phyloP scores from a whole-genome alignment of 2,888 invertebrate genomes.

The Caenorhabditis angaria region DNA sequence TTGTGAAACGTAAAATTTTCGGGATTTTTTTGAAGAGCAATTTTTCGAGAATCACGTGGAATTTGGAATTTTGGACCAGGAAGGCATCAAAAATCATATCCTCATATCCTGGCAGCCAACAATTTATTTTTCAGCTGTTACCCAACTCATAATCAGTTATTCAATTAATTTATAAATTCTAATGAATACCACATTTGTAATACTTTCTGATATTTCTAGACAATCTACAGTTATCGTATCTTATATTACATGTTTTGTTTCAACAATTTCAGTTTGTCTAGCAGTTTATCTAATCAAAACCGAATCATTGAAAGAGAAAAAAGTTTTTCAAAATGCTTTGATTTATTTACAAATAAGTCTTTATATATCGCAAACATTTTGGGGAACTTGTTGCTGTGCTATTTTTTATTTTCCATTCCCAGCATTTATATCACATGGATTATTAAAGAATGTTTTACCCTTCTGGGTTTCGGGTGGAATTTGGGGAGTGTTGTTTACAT shows the following conservation, averaged over 20 bases:
- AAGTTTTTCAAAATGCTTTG: slow-evolving; percentile 10
- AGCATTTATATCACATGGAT: not conserved
- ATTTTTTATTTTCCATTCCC: not conserved
- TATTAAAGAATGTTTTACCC: not conserved
- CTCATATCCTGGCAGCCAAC: too few relatives aligned
- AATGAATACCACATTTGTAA: not conserved
- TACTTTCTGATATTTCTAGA: not conserved
- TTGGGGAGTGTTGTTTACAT: not conserved
- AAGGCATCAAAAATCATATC: too few relatives aligned
- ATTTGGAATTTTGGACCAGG: too few relatives aligned
- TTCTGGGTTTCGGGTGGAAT: not conserved
- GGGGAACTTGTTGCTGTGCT: not conserved
- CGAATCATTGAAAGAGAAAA: slow-evolving; percentile 21
- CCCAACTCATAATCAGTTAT: too few relatives aligned
- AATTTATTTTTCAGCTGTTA: too few relatives aligned
- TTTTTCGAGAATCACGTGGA: not conserved
- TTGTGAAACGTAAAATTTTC: not conserved
- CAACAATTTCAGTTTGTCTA: slow-evolving; percentile 3
- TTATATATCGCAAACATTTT: slow-evolving; percentile 1
- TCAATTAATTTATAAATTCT: too few relatives aligned
- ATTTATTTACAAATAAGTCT: slow-evolving; percentile 10
- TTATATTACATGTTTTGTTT: not conserved
- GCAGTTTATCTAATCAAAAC: slow-evolving; percentile 14
- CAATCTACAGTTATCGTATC: not conserved
- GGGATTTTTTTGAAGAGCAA: not conserved